Evolutionary conservation across 2,888 invertebrate species (phyloP).

Genomic region (Zygothrica quintamaculata): DNA sequence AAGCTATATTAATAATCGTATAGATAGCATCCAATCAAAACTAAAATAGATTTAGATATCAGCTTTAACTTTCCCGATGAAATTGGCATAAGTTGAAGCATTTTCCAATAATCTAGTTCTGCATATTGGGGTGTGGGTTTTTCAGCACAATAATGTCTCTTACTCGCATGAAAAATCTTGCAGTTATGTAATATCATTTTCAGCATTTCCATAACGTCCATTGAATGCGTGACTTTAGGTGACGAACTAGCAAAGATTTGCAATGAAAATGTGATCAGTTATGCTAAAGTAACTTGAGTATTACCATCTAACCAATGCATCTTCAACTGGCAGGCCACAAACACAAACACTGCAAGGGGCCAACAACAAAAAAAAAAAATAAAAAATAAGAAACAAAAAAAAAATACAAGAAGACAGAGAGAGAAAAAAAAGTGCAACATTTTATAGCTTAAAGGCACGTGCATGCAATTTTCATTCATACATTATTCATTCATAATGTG

Average conservation of each 20-base stretch:
- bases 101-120: no score
- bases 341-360: slow-evolving; percentile 11
- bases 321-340: slow-evolving; percentile 32
- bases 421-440: slow-evolving; percentile 61
- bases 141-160: no score
- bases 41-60: no score
- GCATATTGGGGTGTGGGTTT: no score
- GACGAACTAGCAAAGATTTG: slow-evolving; percentile 46
- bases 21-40: no score
- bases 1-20: no score
- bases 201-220: not conserved
- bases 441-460: slow-evolving; percentile 81
- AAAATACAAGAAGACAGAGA: no score
- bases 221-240: slow-evolving; percentile 44
- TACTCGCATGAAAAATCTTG: not conserved
- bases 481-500: slow-evolving; percentile 82
- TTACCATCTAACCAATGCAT: slow-evolving; percentile 37
- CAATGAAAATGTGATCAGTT: slow-evolving; percentile 52
- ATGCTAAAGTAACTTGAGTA: slow-evolving; percentile 51
- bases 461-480: slow-evolving; percentile 83
- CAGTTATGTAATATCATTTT: not conserved
- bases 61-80: no score
- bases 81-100: no score
- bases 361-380: slow-evolving; percentile 8
- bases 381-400: no score